phyloP scores from a whole-genome alignment of 2,113 vertebrate species.

The Morone chrysops region DNA sequence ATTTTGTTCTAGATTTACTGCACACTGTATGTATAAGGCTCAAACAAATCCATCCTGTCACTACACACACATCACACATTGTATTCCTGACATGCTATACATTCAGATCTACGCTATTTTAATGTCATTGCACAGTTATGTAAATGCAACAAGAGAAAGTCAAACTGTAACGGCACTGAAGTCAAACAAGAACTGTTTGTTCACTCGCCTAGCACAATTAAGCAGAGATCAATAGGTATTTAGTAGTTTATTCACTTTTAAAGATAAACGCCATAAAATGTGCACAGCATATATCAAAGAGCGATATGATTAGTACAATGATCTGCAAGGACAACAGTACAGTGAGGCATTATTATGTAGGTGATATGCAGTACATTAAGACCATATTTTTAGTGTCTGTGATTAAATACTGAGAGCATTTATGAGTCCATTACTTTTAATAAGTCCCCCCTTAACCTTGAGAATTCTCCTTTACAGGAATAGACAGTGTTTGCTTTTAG shows the following conservation, averaged over 20 bases:
- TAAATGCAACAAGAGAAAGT: not conserved
- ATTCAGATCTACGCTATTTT: not conserved
- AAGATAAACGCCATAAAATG: not conserved
- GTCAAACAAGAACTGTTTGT: not conserved
- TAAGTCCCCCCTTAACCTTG: not conserved
- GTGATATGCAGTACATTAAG: not conserved
- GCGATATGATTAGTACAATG: not conserved
- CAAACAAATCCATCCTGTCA: conserved; percentile 3
- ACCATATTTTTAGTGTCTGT: not conserved
- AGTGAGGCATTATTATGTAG: not conserved
- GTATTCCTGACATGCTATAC: not conserved
- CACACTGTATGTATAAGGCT: not conserved
- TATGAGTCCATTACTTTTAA: not conserved
- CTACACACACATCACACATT: not conserved
- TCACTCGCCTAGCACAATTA: not conserved
- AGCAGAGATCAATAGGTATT: not conserved
- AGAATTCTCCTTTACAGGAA: not conserved
- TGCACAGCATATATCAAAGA: not conserved
- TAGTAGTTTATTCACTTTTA: not conserved
- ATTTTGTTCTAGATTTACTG: not conserved
- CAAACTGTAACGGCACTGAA: not conserved
- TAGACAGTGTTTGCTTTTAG: not conserved
- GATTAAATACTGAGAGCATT: not conserved
- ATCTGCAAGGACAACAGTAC: not conserved
- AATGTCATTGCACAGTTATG: not conserved